Percentiles rank a stretch among this genome's conserved stretches.
Evolutionary conservation across 2,113 vertebrate species (phyloP).

Genomic region (Suricata suricatta): DNA sequence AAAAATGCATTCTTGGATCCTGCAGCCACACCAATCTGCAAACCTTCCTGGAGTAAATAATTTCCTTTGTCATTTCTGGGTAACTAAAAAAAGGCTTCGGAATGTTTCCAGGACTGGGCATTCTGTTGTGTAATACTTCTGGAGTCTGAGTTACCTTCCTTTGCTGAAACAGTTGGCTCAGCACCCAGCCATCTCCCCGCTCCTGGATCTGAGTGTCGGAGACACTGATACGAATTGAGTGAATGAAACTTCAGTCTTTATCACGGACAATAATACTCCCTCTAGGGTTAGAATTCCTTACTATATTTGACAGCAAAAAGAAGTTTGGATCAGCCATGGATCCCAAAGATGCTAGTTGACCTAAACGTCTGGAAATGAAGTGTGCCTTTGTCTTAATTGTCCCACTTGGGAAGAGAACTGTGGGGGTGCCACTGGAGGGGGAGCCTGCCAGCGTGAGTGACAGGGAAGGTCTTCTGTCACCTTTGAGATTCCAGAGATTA

Average conservation of each 20-base stretch:
- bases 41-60: constrained; percentile 55
- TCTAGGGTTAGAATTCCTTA: constrained; percentile 20
- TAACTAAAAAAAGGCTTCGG: constrained; percentile 42
- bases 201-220: background rate
- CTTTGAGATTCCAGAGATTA: background rate
- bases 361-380: background rate
- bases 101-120: constrained; percentile 34
- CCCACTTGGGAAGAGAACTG: background rate
- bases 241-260: constrained; percentile 41
- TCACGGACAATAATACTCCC: background rate
- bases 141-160: constrained; percentile 32
- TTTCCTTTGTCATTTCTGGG: constrained; percentile 67
- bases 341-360: background rate
- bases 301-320: constrained; percentile 32
- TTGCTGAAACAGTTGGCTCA: constrained; percentile 15
- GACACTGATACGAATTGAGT: background rate
- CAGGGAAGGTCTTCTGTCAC: background rate
- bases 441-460: accelerated
- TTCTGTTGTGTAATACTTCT: constrained; percentile 37
- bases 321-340: background rate
- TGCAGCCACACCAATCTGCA: constrained; percentile 26
- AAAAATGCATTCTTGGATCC: constrained; percentile 56
- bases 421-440: background rate
- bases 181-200: background rate
- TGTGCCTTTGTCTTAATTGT: background rate